Evolutionary conservation across 2,797 vertebrate genomes (phyloP).

Genomic region (Erpetoichthys calabaricus): DNA sequence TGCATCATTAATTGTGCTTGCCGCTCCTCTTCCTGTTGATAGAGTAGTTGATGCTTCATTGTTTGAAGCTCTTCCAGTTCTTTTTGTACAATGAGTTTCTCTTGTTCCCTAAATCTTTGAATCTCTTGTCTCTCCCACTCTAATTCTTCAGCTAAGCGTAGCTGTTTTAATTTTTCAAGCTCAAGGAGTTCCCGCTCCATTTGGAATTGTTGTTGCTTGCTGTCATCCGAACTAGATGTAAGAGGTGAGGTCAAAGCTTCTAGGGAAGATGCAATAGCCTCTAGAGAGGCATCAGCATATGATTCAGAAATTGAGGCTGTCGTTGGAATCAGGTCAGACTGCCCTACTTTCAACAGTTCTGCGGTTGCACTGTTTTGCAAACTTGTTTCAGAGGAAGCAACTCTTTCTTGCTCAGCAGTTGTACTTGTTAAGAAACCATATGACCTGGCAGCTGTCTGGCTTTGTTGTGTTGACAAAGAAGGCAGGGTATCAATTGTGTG

Average conservation of each 20-base stretch:
- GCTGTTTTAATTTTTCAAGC: slow-evolving; percentile 89
- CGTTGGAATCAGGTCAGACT: slow-evolving; percentile 49
- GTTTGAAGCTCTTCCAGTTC: slow-evolving; percentile 92
- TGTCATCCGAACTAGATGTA: slow-evolving; percentile 73
- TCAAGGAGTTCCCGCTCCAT: slow-evolving; percentile 90
- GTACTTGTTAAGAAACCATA: slow-evolving; percentile 71
- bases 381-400: slow-evolving; percentile 52
- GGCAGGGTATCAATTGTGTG: slow-evolving; percentile 75
- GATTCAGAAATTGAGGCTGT: slow-evolving; percentile 75
- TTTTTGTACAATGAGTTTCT: slow-evolving; percentile 91
- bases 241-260: slow-evolving; percentile 71
- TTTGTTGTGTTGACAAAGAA: slow-evolving; percentile 65
- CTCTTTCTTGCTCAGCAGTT: slow-evolving; percentile 51
- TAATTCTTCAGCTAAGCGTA: slow-evolving; percentile 88
- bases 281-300: slow-evolving; percentile 65
- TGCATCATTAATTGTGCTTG: slow-evolving; percentile 93
- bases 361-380: slow-evolving; percentile 43
- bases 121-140: slow-evolving; percentile 98
- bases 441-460: slow-evolving; percentile 63
- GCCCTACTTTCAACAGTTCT: slow-evolving; percentile 59
- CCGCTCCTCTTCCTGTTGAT: slow-evolving; percentile 91
- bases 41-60: slow-evolving; percentile 88
- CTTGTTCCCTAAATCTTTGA: slow-evolving; percentile 91
- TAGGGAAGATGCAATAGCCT: slow-evolving; percentile 54
- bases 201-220: slow-evolving; percentile 83